These are phyloP conservation scores for Diaprepes abbreviatus DNA, from an alignment of 2,888 invertebrate genomes.

Conservation along the genomic window DNA sequence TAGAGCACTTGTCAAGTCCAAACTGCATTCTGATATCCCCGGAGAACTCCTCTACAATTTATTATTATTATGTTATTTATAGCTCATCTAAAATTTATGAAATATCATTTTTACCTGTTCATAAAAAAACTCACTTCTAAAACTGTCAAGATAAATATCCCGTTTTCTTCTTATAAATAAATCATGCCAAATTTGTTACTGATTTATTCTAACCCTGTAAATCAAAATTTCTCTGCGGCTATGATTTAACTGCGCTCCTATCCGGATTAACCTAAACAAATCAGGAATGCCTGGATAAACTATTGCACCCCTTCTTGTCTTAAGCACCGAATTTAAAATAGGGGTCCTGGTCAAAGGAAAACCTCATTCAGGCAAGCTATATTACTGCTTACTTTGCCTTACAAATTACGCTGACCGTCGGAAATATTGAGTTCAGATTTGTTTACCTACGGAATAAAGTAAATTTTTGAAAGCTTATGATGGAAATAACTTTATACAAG, in stretches of 20 bases:
- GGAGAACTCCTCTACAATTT: too few relatives aligned
- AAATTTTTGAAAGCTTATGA: background rate
- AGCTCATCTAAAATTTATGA: too few relatives aligned
- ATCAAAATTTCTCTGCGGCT: background rate
- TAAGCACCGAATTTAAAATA: background rate
- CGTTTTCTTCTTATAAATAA: background rate
- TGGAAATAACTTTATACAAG: too few relatives aligned
- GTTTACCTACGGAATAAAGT: background rate
- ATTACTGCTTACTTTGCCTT: background rate
- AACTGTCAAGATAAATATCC: too few relatives aligned
- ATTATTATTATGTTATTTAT: too few relatives aligned
- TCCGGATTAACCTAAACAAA: constrained; percentile 10
- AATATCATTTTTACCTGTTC: too few relatives aligned
- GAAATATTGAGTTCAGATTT: background rate
- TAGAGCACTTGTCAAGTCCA: too few relatives aligned
- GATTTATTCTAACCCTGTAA: background rate
- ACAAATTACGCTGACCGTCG: background rate
- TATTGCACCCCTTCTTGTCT: background rate
- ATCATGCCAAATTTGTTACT: background rate
- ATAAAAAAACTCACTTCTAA: too few relatives aligned
- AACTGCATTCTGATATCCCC: too few relatives aligned
- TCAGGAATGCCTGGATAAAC: constrained; percentile 5
- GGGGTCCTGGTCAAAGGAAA: background rate
- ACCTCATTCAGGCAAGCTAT: background rate
- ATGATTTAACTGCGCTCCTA: background rate